A percentile compares a stretch with the other conserved stretches of the same genome.
Conservation (phyloP, 30 jellyfish, hydroid and myxozoan species). For the Phacellophora camtschatica region DNA sequence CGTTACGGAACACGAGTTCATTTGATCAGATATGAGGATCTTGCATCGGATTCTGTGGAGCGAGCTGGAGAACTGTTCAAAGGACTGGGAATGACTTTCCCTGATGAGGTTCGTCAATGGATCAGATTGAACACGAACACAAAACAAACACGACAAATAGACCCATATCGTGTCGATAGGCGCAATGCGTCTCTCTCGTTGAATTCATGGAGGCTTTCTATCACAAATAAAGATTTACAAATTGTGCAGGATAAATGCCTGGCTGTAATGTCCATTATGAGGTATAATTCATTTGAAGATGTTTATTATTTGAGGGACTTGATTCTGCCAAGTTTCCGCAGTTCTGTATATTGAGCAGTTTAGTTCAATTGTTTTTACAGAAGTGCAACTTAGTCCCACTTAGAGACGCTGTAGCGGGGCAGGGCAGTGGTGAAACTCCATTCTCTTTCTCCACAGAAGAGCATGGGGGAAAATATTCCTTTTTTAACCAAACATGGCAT, state of each 20-base stretch:
- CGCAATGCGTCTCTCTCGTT: conserved; percentile 77
- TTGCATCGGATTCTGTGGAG: conserved; percentile 70
- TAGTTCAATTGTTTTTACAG: background rate
- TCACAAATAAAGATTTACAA: conserved; percentile 41
- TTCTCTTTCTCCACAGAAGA: no score
- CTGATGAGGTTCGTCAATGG: conserved; percentile 73
- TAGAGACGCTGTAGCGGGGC: no score
- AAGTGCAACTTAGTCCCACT: no score
- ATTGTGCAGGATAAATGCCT: conserved; percentile 66
- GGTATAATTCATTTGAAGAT: conserved; percentile 66
- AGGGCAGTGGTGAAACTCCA: no score
- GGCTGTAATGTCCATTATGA: conserved; percentile 63
- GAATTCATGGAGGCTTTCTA: conserved; percentile 75
- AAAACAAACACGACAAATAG: conserved; percentile 21
- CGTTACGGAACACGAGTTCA: conserved; percentile 42
- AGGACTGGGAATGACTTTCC: conserved; percentile 34
- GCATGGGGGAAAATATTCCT: no score
- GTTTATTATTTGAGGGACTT: conserved; percentile 31
- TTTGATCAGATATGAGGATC: conserved; percentile 83
- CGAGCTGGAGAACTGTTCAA: conserved; percentile 51
- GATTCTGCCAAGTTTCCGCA: conserved; percentile 42
- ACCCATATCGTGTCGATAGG: conserved; percentile 74
- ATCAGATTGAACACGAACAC: conserved; percentile 70
- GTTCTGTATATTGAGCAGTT: background rate
- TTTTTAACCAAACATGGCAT: no score